Base-by-base conservation (phyloP, 2,113 vertebrate genomes). In the Ovibos moschatus region DNA sequence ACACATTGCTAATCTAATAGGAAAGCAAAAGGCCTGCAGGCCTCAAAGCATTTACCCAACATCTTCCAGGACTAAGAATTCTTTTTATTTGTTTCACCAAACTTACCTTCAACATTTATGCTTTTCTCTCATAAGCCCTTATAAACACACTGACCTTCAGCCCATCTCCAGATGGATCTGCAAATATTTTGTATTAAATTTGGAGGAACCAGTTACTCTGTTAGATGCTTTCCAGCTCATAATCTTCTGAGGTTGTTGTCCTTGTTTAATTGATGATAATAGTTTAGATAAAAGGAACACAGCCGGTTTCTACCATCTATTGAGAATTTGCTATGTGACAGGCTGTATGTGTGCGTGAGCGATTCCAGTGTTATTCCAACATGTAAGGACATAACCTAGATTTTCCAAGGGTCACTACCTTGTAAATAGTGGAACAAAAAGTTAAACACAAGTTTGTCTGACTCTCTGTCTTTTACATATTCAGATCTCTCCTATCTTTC, bases 1-100 rank as follows among this genome's bases (percentile, higher is more conserved):
- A 95, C 87, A 88, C n/a, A 74, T 64, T 94, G 36, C 79, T 95
- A 60, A 92, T 62, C 64, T 58, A 91, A 91, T 82, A 93, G 3
- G 28, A 89, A 91, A 74, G 47, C 67, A 91, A 51, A 85, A 28
- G 45, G 2, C 33, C 89, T 93, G 21, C 13, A 36, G 28, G 10
- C 4, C 6, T 71, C 45, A 71, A 89, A 79, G 33, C 43, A 88
- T 87, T 76, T 67, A 92, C 86, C 17, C 30, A 85, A 23, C 7
- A 53, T 89, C 57, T 90, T 78, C 27, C 8, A 62, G n/a, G 17
- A 25, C 33, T 71, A 33, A 81, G 53, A 7, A 81, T 36, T 79
- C 43, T 78, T 57, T 93, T 82, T 57, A 81, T 58, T 85, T 82
- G 43, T 83, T 96, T 28, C 19, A 1, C 17, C 82, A 43, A 60